Evolutionary conservation across 2,113 vertebrate genomes (phyloP), one percentile per base, ranked within the genome.

Genomic region (Stercorarius parasiticus): DNA sequence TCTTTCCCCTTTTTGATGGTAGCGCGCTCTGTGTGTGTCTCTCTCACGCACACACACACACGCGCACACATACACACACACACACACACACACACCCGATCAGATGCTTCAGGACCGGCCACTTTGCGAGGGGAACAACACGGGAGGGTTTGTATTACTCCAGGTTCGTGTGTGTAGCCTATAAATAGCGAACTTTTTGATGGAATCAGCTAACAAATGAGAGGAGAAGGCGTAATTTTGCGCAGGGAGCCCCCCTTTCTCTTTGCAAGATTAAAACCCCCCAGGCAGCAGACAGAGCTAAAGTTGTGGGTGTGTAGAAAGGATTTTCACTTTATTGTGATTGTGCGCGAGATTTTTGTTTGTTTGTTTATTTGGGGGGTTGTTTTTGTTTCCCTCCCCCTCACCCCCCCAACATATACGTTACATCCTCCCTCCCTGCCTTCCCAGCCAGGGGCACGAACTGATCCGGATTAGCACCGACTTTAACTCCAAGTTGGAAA

Each of bases 171-270:
- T 79, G 96, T 92, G 97, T 97, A 97, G 96, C 97, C 98, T 98
- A 98, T 98, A 98, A 98, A 98, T 98, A 98, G 98, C 96, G 96
- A 98, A 98, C 97, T 98, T 98, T 98, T 97, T 96, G 98, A 97
- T 96, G 59, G 96, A 98, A 98, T 97, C 97, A 88, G 95, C 94
- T 93, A 98, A 98, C 98, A 98, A 98, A 98, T 98, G 97, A 97
- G 97, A 98, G 96, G 86, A 97, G 97, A 97, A 94, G 96, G 97
- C 94, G 97, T 98, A 96, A 97, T 97, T 97, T 94, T 97, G 97
- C 98, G 94, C 97, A 82, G 93, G 95, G 95, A 93, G 88, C 97
- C 97, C 97, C 97, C 97, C 96, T 97, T 93, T 96, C 89, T 97
- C 95, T 95, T 92, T 90, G 90, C 90, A 36, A 96, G 96, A 97